Base-by-base conservation (phyloP, 2,797 vertebrate species). In the Sebastolobus altivelis region DNA sequence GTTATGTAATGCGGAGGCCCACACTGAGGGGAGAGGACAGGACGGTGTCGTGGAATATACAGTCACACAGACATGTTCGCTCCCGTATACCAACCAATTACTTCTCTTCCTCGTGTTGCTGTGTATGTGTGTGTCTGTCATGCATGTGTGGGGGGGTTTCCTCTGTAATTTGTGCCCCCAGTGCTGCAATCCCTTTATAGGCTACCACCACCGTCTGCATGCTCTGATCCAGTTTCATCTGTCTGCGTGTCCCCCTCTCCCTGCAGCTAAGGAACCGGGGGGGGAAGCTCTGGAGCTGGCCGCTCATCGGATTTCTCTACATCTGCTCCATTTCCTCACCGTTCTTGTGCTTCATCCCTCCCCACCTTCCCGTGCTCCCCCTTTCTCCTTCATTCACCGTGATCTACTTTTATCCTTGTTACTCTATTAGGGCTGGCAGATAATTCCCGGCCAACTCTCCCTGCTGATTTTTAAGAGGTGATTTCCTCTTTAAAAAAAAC, bases 1-100 rank as follows among this genome's bases (percentile, higher is more conserved):
- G 85, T 93, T 94, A 95, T 93, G 92, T 92, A 94, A 94, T 88
- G 73, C 72, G 65, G 94, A 92, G 93, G 93, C 94, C 93, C 92
- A 89, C 87, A 78, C 70, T 61, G 72, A 90, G 93, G 92, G 92
- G 92, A 87, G 89, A 87, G 84, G 86, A 86, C 85, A 79, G 77
- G 85, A 89, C 75, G 83, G 89, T 89, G 90, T 88, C 37, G 70
- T 35, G 59, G 79, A 83, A 68, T 79, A 86, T 74, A 70, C 52
- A 68, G 62, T 61, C 72, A 66, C 78, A 49, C 69, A 43, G 68
- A 82, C 79, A 67, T 49, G 80, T 71, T 81, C 16, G 14, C 56
- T 62, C 46, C 56, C 22, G 78, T 25, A 16, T 27, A 37, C 56
- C 56, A 54, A 58, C 40, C 25, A 33, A 58, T 27, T 49, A 25